Percentiles rank a stretch among this genome's conserved stretches.
These are phyloP conservation scores for Caenorhabditis japonica DNA, from an alignment of 2,888 invertebrate species.

Conservation along the genomic window DNA sequence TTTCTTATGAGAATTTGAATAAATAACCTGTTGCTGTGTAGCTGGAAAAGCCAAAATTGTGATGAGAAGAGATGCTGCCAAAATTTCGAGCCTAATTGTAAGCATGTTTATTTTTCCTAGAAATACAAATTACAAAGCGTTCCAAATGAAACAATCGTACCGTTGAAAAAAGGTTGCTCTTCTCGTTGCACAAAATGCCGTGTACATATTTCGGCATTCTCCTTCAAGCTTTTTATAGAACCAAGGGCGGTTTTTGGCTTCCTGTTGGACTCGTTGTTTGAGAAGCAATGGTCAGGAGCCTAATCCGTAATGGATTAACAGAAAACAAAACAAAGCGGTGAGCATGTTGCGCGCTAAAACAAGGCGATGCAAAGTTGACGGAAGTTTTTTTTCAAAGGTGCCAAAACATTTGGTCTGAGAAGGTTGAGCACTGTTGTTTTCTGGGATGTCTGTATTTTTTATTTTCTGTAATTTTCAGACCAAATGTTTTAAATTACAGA, in stretches of 20 bases:
- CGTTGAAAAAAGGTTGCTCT: too few relatives aligned
- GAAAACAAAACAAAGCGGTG: conserved; percentile 29
- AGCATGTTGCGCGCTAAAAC: conserved; percentile 9
- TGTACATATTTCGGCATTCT: conserved; percentile 6
- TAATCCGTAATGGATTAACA: conserved; percentile 36
- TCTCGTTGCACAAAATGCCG: background rate
- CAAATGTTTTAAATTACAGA: too few relatives aligned
- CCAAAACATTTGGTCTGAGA: too few relatives aligned
- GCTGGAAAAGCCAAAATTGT: conserved; percentile 14
- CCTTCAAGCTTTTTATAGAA: conserved; percentile 20
- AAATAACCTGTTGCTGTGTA: conserved; percentile 11
- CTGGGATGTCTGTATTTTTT: too few relatives aligned
- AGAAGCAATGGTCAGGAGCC: conserved; percentile 31
- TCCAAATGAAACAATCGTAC: too few relatives aligned
- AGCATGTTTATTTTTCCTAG: background rate
- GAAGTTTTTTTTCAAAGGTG: too few relatives aligned
- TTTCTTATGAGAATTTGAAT: background rate
- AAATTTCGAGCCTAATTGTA: conserved; percentile 26
- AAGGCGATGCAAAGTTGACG: conserved; percentile 4
- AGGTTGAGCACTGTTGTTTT: too few relatives aligned
- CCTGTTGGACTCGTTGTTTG: conserved; percentile 43
- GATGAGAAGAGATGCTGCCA: conserved; percentile 6
- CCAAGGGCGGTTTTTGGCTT: conserved; percentile 17
- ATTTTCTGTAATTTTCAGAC: too few relatives aligned
- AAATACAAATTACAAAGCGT: too few relatives aligned